Conservation (phyloP, 37 sponge, comb jelly and placozoan genomes). For the Haliclona indistincta region DNA sequence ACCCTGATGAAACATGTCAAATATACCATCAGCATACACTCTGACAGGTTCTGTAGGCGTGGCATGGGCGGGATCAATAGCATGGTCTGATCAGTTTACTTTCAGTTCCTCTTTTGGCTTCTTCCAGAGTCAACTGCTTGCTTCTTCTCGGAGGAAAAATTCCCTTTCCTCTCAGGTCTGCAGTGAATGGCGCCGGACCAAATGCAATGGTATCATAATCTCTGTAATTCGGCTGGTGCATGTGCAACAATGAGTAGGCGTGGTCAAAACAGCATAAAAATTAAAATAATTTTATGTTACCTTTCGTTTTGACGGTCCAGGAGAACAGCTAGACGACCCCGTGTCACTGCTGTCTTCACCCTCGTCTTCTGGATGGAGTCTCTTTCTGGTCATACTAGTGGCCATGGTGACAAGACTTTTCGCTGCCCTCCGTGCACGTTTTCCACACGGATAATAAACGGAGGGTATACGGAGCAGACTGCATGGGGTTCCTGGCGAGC, state of each 20-base stretch:
- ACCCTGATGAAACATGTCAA: constrained; percentile 95
- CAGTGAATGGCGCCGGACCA: constrained; percentile 19
- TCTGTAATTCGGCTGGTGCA: too few relatives aligned
- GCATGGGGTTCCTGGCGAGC: constrained; percentile 69
- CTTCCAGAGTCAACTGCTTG: constrained; percentile 46
- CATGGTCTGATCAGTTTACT: background rate
- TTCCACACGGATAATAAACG: too few relatives aligned
- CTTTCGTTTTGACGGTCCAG: too few relatives aligned
- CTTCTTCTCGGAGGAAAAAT: background rate
- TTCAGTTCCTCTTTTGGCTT: constrained; percentile 64
- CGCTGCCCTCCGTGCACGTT: too few relatives aligned
- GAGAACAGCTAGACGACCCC: too few relatives aligned
- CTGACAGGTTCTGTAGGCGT: constrained; percentile 62
- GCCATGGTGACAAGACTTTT: background rate
- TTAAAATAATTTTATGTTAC: too few relatives aligned
- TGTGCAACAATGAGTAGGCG: too few relatives aligned
- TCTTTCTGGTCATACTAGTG: constrained; percentile 31
- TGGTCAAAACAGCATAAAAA: too few relatives aligned
- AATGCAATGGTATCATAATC: background rate
- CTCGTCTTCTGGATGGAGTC: constrained; percentile 17
- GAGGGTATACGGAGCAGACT: too few relatives aligned
- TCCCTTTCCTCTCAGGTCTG: constrained; percentile 1
- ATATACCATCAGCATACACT: constrained; percentile 97
- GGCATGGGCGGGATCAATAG: background rate
- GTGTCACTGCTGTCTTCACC: background rate